phyloP scores from a whole-genome alignment of 2,888 invertebrate genomes.

The Cataglyphis altisquamis region DNA sequence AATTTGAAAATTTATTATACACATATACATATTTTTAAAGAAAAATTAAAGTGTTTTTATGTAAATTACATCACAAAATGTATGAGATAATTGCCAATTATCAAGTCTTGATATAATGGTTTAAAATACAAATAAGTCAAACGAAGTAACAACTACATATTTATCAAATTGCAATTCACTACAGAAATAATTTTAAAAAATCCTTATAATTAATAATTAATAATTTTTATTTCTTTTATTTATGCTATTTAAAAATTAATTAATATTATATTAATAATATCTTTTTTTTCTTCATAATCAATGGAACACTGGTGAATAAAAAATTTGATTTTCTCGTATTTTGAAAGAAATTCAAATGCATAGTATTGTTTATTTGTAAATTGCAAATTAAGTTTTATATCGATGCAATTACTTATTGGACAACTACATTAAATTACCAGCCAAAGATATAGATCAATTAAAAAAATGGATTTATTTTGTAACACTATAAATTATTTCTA shows the following conservation, averaged over 20 bases:
- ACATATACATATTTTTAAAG: neutral
- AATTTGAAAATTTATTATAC: too few species aligned
- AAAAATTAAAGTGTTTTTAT: neutral
- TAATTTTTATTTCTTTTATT: neutral
- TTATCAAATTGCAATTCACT: conserved; percentile 6
- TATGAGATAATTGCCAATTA: conserved; percentile 23
- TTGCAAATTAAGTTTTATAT: neutral
- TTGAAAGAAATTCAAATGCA: neutral
- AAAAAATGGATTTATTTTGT: neutral
- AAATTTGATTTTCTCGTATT: neutral
- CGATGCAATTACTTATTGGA: neutral
- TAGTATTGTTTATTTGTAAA: neutral
- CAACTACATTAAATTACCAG: neutral
- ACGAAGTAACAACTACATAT: neutral
- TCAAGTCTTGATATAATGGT: conserved; percentile 1
- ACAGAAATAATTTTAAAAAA: neutral
- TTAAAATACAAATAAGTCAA: conserved; percentile 7
- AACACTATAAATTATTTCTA: neutral
- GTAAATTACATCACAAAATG: conserved; percentile 5
- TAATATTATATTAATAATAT: conserved; percentile 8
- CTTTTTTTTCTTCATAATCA: neutral
- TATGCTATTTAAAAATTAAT: neutral
- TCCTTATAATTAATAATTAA: neutral
- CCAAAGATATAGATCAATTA: conserved; percentile 20
- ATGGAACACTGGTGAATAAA: neutral